Conservation (phyloP, 2,888 invertebrate genomes). For the Cryptophagus acutangulus region DNA sequence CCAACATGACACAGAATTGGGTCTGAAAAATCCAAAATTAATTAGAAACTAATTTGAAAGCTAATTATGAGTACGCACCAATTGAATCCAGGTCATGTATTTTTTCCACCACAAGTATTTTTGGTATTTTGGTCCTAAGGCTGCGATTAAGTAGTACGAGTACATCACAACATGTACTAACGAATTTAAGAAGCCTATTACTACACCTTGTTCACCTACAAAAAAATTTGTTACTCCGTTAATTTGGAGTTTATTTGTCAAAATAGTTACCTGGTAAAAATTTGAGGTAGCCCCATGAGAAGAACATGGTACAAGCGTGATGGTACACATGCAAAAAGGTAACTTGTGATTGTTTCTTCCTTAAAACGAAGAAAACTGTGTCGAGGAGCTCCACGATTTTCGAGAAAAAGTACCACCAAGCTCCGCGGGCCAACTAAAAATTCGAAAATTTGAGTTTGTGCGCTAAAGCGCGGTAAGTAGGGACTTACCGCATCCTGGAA, state of each 20-base stretch:
- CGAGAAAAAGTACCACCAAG: constrained; percentile 77
- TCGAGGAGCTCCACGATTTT: constrained; percentile 74
- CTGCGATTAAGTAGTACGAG: constrained; percentile 81
- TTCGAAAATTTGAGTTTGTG: constrained; percentile 2
- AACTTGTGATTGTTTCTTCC: constrained; percentile 86
- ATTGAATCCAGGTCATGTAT: constrained; percentile 81
- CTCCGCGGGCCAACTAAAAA: constrained; percentile 57
- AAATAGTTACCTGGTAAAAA: constrained; percentile 60
- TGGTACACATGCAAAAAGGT: constrained; percentile 87
- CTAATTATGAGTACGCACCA: constrained; percentile 51
- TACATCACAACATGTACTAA: constrained; percentile 92
- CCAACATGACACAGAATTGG: constrained; percentile 71
- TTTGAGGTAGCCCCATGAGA: constrained; percentile 75
- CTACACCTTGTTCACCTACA: constrained; percentile 79
- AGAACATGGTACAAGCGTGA: constrained; percentile 73
- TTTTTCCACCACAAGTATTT: constrained; percentile 95
- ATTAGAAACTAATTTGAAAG: not conserved
- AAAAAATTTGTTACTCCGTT: constrained; percentile 34
- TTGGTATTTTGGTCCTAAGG: constrained; percentile 81
- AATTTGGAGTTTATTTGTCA: not conserved
- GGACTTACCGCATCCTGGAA: constrained; percentile 34
- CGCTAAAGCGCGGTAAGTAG: not conserved
- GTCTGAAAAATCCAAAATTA: constrained; percentile 50
- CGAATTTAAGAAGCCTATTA: constrained; percentile 81
- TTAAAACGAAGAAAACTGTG: constrained; percentile 82